A percentile compares a stretch with the other conserved stretches of the same genome.
phyloP scores from a whole-genome alignment of 2,888 invertebrate species.

The Sicus ferrugineus region DNA sequence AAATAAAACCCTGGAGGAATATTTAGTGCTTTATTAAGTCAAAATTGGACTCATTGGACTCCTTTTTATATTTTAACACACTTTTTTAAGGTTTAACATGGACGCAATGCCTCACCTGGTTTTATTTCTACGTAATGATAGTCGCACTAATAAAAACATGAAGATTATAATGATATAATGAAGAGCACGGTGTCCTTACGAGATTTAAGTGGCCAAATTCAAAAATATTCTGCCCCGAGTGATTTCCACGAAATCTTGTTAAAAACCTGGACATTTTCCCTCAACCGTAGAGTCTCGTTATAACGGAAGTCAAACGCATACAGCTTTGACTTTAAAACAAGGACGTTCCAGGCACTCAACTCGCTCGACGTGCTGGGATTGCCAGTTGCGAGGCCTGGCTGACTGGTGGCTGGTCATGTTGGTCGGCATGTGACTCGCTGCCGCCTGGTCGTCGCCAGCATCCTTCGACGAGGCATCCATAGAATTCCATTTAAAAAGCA shows the following conservation, averaged over 20 bases:
- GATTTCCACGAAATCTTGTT: conserved; percentile 41
- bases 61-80: no score
- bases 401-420: no score
- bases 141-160: not conserved
- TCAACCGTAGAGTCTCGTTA: not conserved
- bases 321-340: conserved; percentile 10
- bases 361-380: not conserved
- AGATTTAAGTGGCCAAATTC: no score
- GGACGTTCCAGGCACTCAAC: not conserved
- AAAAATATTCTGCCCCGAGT: not conserved
- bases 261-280: conserved; percentile 31
- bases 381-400: no score
- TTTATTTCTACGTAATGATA: no score
- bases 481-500: conserved; percentile 52
- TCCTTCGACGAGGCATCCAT: conserved; percentile 12
- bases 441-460: not conserved
- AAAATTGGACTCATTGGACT: no score
- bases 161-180: not conserved
- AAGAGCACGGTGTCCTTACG: not conserved
- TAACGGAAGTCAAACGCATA: not conserved
- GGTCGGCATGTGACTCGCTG: not conserved
- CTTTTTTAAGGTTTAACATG: no score
- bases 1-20: no score
- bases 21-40: no score
- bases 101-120: no score